Conservation (phyloP, 1,140 invertebrate species). For the Lasioglossum baleicum region DNA sequence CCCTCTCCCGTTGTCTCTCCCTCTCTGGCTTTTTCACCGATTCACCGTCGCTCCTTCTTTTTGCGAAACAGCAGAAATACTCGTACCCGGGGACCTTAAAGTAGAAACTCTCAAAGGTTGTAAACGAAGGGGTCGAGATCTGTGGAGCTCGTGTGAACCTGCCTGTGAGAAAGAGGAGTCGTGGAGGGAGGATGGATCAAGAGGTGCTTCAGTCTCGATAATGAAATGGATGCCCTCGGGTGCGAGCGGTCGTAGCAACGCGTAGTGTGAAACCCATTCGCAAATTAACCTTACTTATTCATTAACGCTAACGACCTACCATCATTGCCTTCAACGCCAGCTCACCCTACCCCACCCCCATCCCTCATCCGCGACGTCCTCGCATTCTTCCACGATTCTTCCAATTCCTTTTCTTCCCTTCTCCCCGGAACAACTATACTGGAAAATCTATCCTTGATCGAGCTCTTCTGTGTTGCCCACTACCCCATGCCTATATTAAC, state of each 20-base stretch:
- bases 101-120: slow-evolving; percentile 25
- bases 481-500: too few species aligned
- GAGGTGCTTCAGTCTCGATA: slow-evolving; percentile 67
- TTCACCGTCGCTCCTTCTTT: not conserved
- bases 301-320: slow-evolving; percentile 74
- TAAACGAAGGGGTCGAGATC: slow-evolving; percentile 7
- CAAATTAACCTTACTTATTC: slow-evolving; percentile 77
- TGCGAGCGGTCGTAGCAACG: slow-evolving; percentile 51
- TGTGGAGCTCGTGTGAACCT: not conserved
- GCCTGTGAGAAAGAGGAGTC: slow-evolving; percentile 9
- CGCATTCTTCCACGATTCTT: slow-evolving; percentile 12
- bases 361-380: slow-evolving; percentile 3
- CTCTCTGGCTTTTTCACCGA: not conserved
- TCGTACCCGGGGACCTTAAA: slow-evolving; percentile 16
- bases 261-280: slow-evolving; percentile 73
- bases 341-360: not conserved
- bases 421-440: not conserved
- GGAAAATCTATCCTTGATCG: slow-evolving; percentile 48
- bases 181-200: slow-evolving; percentile 26
- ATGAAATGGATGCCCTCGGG: slow-evolving; percentile 75
- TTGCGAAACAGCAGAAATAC: slow-evolving; percentile 25
- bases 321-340: slow-evolving; percentile 43
- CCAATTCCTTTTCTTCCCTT: not conserved
- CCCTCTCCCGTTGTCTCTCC: not conserved
- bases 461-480: slow-evolving; percentile 40